Base-by-base conservation (phyloP, 2,888 invertebrate species). In the Athripsodes cinereus region DNA sequence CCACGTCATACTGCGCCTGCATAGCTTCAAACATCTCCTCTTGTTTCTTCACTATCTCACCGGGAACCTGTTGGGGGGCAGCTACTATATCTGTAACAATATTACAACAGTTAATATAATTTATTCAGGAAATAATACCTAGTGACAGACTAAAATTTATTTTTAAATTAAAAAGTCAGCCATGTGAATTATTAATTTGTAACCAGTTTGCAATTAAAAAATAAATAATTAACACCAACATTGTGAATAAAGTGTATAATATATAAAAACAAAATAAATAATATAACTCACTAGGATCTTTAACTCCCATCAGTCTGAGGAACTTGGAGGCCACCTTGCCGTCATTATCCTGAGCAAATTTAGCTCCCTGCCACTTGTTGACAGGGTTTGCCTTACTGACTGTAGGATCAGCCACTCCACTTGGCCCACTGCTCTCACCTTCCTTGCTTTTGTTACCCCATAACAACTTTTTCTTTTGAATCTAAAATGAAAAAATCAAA, bases 1-100 rank as follows among this genome's bases (percentile, higher is more conserved):
- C 97, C 54, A 94, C 92, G 73, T 96, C 95, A 70, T 98, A 98
- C 72, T 98, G 96, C 65, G 92, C 90, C 69, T 98, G 96, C 87
- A 98, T 90, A 52, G 90, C 88, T 64, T 84, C 85, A 74, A 97
- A 96, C 80, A 96, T 84, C 70, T 95, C 93, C 68, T 92, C 88
- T 62, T 87, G 86, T 66, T 86, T 86, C 67, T 84, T 85, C 44
- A 85, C 74, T 2, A 83, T 82, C 65, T 86, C 85, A 0, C 71
- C 71, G 1, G 74, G 65, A 44, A 73, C 69, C 8, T 73, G 64
- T 0, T 69, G 64, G 47, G 72, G 71, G 0, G 73, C 66, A 20
- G 75, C 73, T 1, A 75, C 69, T 16, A 79, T 77, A 0, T 72
- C 81, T 68, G 72, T 10, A 46, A 55, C 46, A 40, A 26, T 26